phyloP scores from a whole-genome alignment of 2,797 vertebrate genomes.

The Xiphorhynchus erythropygius region DNA sequence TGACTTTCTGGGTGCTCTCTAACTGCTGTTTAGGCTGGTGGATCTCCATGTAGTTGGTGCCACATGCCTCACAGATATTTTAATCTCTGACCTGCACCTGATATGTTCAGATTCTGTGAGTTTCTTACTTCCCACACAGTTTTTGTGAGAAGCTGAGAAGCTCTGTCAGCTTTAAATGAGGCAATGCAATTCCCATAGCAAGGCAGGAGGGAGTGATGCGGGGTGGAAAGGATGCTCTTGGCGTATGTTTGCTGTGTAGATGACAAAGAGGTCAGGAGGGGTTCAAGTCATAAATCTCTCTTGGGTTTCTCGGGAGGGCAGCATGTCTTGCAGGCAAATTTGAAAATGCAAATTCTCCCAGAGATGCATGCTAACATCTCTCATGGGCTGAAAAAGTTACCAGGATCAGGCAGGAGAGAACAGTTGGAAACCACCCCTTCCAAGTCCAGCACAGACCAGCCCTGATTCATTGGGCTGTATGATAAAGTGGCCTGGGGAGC shows the following conservation, averaged over 20 bases:
- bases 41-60: background rate
- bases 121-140: background rate
- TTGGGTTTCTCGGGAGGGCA: background rate
- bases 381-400: background rate
- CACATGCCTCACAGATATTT: background rate
- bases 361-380: fast-evolving
- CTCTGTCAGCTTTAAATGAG: background rate
- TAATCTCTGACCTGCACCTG: conserved; percentile 24
- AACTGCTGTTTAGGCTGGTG: background rate
- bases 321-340: background rate
- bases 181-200: background rate
- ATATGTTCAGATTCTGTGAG: background rate
- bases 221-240: background rate
- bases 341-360: background rate
- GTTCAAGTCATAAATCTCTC: background rate
- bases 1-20: background rate
- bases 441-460: background rate
- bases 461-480: background rate
- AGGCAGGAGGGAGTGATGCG: background rate
- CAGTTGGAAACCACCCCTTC: background rate
- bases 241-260: background rate
- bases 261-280: background rate
- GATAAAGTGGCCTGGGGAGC: background rate
- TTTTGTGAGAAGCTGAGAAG: background rate
- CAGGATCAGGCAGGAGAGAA: background rate